Percentiles rank a stretch among this genome's conserved stretches.
phyloP scores from a whole-genome alignment of 2,113 vertebrate genomes.

The Pluvialis apricaria region DNA sequence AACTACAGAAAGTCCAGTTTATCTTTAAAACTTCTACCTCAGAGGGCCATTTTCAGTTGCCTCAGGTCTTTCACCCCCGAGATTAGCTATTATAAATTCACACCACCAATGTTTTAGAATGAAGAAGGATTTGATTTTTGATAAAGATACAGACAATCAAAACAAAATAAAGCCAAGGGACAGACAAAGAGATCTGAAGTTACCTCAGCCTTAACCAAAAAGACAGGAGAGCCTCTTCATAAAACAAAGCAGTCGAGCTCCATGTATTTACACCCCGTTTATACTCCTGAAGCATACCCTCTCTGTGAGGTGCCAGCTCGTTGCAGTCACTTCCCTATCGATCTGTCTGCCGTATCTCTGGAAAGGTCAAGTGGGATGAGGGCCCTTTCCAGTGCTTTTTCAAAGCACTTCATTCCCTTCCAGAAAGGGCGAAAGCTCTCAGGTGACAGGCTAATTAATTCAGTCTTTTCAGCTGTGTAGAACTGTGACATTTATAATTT shows the following conservation, averaged over 20 bases:
- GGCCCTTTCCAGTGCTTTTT: constrained; percentile 45
- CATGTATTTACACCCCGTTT: background rate
- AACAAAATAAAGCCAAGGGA: background rate
- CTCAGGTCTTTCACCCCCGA: accelerated
- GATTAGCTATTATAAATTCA: background rate
- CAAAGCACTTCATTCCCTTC: constrained; percentile 41
- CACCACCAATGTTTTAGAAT: background rate
- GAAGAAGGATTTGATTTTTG: background rate
- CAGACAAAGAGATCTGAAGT: background rate
- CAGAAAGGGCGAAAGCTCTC: constrained; percentile 57
- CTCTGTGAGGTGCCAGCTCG: background rate
- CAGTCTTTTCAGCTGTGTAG: constrained; percentile 28
- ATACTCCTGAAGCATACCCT: background rate
- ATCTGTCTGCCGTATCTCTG: constrained; percentile 10
- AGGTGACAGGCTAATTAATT: constrained; percentile 61
- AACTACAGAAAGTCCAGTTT: background rate
- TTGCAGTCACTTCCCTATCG: constrained; percentile 18
- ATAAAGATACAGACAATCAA: background rate
- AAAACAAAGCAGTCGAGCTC: background rate
- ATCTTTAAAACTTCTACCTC: background rate
- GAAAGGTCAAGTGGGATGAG: constrained; percentile 66
- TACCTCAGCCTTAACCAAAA: background rate
- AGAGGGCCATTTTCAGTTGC: background rate
- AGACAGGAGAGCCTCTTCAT: background rate
- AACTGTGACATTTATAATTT: constrained; percentile 64